Evolutionary conservation across 1,140 invertebrate genomes (phyloP).

Genomic region (Anoplolepis gracilipes): DNA sequence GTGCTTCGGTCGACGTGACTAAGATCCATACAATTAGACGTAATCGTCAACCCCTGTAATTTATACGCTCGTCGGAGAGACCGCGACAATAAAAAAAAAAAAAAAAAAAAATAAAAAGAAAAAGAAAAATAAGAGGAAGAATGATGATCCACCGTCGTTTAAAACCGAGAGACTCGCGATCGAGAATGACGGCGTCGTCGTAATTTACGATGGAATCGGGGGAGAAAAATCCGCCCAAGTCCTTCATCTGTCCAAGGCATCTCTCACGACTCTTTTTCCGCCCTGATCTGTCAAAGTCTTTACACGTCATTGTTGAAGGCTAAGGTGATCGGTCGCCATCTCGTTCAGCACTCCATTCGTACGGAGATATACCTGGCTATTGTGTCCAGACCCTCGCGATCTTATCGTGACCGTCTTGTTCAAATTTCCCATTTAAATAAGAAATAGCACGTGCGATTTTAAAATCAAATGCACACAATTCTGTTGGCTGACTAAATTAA

Average conservation of each 20-base stretch:
- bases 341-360: conserved; percentile 36
- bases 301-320: not conserved
- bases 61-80: conserved; percentile 57
- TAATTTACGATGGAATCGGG: conserved; percentile 62
- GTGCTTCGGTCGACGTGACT: conserved; percentile 24
- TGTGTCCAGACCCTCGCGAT: conserved; percentile 36
- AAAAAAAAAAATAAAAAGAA: not conserved
- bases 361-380: conserved; percentile 15
- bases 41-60: conserved; percentile 43
- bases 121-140: conserved; percentile 19
- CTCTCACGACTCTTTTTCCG: conserved; percentile 2
- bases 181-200: conserved; percentile 26
- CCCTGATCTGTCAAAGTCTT: not conserved
- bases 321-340: conserved; percentile 28
- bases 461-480: not conserved
- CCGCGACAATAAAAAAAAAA: conserved; percentile 63
- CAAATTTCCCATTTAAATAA: too few species aligned
- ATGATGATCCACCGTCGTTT: conserved; percentile 55
- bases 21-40: conserved; percentile 48
- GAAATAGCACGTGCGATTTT: not conserved
- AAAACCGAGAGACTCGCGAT: not conserved
- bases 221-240: conserved; percentile 25
- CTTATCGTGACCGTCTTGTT: conserved; percentile 18
- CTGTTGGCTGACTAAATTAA: too few species aligned
- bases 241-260: conserved; percentile 50